Percentiles rank a stretch among this genome's conserved stretches.
Conservation (phyloP, 2,888 invertebrate genomes). For the Athetis lepigone region DNA sequence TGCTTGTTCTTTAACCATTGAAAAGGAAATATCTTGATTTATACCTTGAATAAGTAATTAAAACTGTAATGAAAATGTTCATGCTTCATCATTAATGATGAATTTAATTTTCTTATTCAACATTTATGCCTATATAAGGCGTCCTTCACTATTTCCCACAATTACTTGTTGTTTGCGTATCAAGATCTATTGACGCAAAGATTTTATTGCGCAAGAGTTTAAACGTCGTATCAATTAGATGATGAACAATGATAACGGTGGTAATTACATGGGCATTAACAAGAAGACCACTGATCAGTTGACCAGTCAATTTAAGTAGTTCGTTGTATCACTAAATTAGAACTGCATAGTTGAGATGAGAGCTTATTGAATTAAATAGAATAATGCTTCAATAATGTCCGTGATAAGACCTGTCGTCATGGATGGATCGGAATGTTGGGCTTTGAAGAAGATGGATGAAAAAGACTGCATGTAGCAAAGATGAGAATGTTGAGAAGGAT, state of each 20-base stretch:
- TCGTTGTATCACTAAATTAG: background rate
- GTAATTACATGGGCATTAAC: constrained; percentile 4
- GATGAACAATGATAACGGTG: constrained; percentile 13
- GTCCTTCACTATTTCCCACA: constrained; percentile 55
- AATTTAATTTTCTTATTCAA: constrained; percentile 16
- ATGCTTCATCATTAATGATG: background rate
- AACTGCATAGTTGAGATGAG: constrained; percentile 1
- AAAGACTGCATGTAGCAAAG: no score
- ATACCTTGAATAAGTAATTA: background rate
- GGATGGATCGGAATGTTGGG: no score
- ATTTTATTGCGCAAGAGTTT: constrained; percentile 31
- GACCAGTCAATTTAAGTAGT: constrained; percentile 1
- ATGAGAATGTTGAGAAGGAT: no score
- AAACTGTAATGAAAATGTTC: constrained; percentile 11
- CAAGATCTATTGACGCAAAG: constrained; percentile 32
- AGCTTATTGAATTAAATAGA: constrained; percentile 10
- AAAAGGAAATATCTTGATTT: background rate
- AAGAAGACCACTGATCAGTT: background rate
- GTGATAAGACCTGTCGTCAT: no score
- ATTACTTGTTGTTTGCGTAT: constrained; percentile 47
- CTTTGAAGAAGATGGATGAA: no score
- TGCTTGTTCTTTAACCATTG: constrained; percentile 4
- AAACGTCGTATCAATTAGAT: constrained; percentile 15
- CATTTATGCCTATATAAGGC: constrained; percentile 21
- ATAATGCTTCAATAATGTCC: no score